A percentile compares a stretch with the other conserved stretches of the same genome.
These are phyloP conservation scores for Acanthosepion esculentum DNA, from an alignment of 2,888 invertebrate species.

Conservation along the genomic window DNA sequence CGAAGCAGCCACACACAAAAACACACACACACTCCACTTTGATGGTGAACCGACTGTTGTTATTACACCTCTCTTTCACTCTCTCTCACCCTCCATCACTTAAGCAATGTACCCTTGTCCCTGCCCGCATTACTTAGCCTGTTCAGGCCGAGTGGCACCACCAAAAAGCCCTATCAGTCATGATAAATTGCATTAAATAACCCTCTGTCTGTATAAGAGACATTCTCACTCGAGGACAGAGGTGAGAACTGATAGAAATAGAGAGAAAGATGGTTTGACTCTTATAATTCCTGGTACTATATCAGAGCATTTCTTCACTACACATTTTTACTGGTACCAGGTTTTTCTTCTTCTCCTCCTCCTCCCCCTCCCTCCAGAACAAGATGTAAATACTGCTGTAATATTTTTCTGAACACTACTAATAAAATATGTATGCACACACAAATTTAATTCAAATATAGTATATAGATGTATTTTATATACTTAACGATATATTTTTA, in stretches of 20 bases:
- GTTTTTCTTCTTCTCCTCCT: no score
- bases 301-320: no score
- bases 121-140: conserved; percentile 17
- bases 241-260: background rate
- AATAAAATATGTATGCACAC: no score
- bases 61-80: background rate
- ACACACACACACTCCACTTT: background rate
- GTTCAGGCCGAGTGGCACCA: background rate
- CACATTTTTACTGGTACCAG: no score
- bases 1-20: background rate
- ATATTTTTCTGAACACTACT: no score
- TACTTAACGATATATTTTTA: background rate
- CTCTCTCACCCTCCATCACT: background rate
- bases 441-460: no score
- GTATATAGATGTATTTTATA: no score
- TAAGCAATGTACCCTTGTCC: background rate
- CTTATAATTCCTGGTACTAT: no score
- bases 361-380: no score
- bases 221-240: background rate
- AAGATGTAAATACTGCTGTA: no score
- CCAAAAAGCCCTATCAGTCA: background rate
- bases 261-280: background rate
- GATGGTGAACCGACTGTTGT: conserved; percentile 33
- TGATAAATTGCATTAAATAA: conserved; percentile 9
- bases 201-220: background rate